These are phyloP conservation scores for Blomia tropicalis DNA, from an alignment of 2,888 invertebrate genomes.

Conservation along the genomic window DNA sequence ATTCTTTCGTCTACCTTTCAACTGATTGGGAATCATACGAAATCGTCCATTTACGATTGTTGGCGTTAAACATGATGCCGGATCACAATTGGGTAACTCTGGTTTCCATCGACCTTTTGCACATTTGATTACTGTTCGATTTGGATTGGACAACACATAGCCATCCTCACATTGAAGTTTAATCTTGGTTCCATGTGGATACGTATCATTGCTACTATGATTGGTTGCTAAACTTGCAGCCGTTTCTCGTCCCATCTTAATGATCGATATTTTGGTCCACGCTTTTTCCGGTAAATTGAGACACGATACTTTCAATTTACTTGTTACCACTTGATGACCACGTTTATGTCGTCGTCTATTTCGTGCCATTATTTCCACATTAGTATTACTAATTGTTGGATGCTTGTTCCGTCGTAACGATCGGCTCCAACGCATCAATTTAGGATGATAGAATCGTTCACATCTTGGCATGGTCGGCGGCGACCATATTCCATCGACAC, in stretches of 20 bases:
- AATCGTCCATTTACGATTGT: slow-evolving; percentile 10
- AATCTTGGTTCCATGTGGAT: slow-evolving; percentile 56
- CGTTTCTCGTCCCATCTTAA: slow-evolving; percentile 40
- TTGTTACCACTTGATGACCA: too few relatives aligned
- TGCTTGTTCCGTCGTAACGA: neutral
- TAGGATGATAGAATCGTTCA: slow-evolving; percentile 64
- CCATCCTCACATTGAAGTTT: slow-evolving; percentile 59
- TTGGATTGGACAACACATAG: slow-evolving; percentile 56
- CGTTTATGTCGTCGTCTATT: neutral
- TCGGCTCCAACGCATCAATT: slow-evolving; percentile 23
- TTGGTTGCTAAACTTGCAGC: neutral
- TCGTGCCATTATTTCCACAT: neutral
- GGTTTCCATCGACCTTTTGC: slow-evolving; percentile 62
- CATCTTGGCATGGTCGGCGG: slow-evolving; percentile 68
- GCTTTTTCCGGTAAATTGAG: slow-evolving; percentile 49
- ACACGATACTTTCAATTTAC: slow-evolving; percentile 44
- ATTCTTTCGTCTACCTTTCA: neutral
- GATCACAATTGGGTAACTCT: slow-evolving; percentile 13
- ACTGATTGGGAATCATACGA: neutral
- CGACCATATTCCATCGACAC: slow-evolving; percentile 83
- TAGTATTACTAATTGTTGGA: neutral
- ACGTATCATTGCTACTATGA: slow-evolving; percentile 30
- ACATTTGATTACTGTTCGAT: slow-evolving; percentile 56
- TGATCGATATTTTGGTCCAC: slow-evolving; percentile 51
- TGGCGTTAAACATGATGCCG: slow-evolving; percentile 1